Evolutionary conservation across 1,140 invertebrate genomes (phyloP), one percentile per base, ranked within the genome.

Genomic region (Eupeodes corollae): DNA sequence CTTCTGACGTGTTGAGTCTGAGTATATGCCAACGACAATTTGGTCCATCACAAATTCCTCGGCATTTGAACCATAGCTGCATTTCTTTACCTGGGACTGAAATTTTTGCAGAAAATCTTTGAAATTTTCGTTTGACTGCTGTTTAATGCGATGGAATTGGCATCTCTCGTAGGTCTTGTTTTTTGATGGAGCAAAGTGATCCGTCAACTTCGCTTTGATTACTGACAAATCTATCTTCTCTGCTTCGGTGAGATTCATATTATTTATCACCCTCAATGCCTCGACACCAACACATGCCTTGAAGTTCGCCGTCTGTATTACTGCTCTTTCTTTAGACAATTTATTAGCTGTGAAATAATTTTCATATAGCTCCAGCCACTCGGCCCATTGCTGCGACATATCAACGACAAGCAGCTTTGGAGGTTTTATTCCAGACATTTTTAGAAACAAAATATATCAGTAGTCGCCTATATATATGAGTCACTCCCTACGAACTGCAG

Each of bases 11-110:
- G 44, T 46, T 35, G 10, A n/a, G 19, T 46, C 44, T 13, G 31
- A 14, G 15, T 12, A 13, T 37, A 46, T 46, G 18, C 45, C 45
- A 9, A 37, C 13, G 11, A 46, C 45, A 37, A 46, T 46, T 46
- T 37, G 33, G 35, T 46, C 45, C 33, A 26, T 46, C 16, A 46
- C 14, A 39, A 37, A 37, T 15, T 39, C 45, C 10, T 44, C 43
- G n/a, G 13, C 26, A 30, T 30, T 33, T 26, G 21, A 3, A 11
- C 32, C 19, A 32, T 34, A 44, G 14, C 43, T 19, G 30, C 30
- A 46, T 5, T 46, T 46, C 19, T 31, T 38, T 13, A 46, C 34
- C 37, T 46, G 33, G 11, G 14, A 14, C 10, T 34, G 5, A 1
- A 39, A 14, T 26, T 46, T 18, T 46, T 35, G 33, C 6, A 46